Percentiles rank a stretch among this genome's conserved stretches.
Conservation (phyloP, 2,113 vertebrate genomes). For the Oreochromis tanganicae region DNA sequence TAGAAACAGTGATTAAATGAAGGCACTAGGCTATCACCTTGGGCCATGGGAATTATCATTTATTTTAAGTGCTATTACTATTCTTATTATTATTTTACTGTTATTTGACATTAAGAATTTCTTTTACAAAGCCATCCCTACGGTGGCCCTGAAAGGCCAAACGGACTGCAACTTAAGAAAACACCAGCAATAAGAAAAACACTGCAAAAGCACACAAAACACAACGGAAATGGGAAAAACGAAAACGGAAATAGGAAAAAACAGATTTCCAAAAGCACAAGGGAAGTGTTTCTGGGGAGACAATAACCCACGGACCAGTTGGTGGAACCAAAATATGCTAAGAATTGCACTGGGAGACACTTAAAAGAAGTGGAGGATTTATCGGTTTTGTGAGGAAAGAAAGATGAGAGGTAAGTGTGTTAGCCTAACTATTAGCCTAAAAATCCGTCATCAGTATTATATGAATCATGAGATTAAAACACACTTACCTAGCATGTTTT, state of each 20-base stretch:
- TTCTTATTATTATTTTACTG: background rate
- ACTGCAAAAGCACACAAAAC: background rate
- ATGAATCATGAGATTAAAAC: background rate
- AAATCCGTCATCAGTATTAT: background rate
- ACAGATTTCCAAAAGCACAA: background rate
- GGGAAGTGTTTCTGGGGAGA: background rate
- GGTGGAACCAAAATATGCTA: background rate
- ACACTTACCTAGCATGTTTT: background rate
- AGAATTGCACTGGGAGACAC: background rate
- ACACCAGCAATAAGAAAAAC: background rate
- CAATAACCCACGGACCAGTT: background rate
- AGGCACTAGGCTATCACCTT: background rate
- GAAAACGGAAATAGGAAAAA: background rate
- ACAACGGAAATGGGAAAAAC: rapidly evolving
- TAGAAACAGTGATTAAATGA: background rate
- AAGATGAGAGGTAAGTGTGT: background rate
- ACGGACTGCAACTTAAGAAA: background rate
- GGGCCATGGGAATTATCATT: background rate
- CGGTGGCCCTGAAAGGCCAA: background rate
- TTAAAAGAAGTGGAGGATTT: background rate
- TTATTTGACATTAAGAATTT: background rate
- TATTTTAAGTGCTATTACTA: background rate
- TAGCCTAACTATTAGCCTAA: background rate
- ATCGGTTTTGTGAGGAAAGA: background rate
- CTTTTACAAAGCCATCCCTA: background rate